Evolutionary conservation across 2,888 invertebrate species (phyloP).

Genomic region (Keiferia lycopersicella): DNA sequence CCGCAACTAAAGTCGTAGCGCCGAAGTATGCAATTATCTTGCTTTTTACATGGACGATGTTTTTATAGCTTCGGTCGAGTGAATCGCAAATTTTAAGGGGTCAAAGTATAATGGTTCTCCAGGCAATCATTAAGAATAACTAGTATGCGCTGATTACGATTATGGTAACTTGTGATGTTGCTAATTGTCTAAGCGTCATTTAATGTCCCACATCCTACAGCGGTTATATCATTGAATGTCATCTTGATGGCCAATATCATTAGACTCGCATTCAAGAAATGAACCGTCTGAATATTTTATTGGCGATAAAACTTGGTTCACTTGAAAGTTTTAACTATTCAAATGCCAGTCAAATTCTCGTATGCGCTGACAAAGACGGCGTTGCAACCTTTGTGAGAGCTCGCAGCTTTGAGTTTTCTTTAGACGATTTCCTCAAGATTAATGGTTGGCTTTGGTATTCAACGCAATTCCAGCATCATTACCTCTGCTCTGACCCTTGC

Average conservation of each 20-base stretch:
- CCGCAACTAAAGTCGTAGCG: background rate
- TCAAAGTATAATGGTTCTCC: too few species aligned
- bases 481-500: conserved; percentile 11
- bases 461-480: background rate
- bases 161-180: too few species aligned
- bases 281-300: conserved; percentile 11
- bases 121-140: too few species aligned
- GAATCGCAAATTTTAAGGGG: background rate
- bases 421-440: conserved; percentile 7
- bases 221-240: conserved; percentile 15
- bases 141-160: too few species aligned
- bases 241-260: conserved; percentile 17
- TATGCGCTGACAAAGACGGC: conserved; percentile 6
- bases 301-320: conserved; percentile 12
- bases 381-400: background rate
- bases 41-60: conserved; percentile 11
- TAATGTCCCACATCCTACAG: conserved; percentile 13
- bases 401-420: background rate
- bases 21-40: background rate
- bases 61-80: conserved; percentile 7
- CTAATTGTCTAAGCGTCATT: background rate
- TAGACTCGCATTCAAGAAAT: background rate
- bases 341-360: conserved; percentile 15
- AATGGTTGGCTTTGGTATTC: background rate
- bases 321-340: conserved; percentile 17